Percentiles rank a stretch among this genome's conserved stretches.
Conservation (phyloP, 2,797 vertebrate genomes). For the Tapera naevia region DNA sequence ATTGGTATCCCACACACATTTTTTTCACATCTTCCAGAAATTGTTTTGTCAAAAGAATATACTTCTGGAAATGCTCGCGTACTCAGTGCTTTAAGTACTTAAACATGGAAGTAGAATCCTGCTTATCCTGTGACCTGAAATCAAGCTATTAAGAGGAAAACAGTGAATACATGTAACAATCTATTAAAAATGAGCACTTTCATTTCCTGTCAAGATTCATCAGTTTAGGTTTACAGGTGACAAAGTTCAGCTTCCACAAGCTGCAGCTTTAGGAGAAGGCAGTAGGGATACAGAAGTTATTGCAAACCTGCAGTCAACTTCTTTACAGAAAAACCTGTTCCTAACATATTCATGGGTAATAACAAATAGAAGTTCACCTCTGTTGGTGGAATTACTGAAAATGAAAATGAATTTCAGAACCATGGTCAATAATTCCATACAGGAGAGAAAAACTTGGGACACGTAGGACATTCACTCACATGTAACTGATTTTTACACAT, state of each 20-base stretch:
- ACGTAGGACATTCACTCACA: not conserved
- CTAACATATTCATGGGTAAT: not conserved
- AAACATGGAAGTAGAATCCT: not conserved
- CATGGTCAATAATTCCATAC: not conserved
- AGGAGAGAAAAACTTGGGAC: not conserved
- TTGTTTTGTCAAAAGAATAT: not conserved
- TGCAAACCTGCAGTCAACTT: not conserved
- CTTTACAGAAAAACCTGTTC: not conserved
- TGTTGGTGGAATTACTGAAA: not conserved
- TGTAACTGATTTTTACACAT: not conserved
- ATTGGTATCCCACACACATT: not conserved
- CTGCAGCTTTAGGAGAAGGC: not conserved
- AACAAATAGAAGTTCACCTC: not conserved
- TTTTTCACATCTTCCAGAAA: not conserved
- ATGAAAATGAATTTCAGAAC: not conserved
- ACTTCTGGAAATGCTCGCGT: not conserved
- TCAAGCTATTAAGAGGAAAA: not conserved
- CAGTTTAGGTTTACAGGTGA: not conserved
- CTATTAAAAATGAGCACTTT: not conserved
- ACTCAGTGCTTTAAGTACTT: not conserved
- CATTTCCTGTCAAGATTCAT: constrained; percentile 11
- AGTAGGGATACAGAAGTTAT: not conserved
- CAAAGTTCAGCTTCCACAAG: constrained; percentile 27
- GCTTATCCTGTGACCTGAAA: not conserved
- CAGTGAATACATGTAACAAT: not conserved